Evolutionary conservation across 1,140 invertebrate genomes (phyloP).

Genomic region (Aradophagus sp.): DNA sequence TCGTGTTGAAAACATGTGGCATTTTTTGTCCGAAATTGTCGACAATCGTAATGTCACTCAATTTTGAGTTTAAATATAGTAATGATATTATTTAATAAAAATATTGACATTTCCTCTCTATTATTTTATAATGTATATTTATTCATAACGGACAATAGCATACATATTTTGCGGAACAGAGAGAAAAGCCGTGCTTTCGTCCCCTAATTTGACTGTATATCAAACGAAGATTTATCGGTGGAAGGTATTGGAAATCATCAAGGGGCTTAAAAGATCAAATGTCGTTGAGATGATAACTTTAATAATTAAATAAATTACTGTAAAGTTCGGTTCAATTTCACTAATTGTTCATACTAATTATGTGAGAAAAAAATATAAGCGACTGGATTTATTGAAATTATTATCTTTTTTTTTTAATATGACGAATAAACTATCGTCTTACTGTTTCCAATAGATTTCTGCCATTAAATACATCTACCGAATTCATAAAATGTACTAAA

Average conservation of each 20-base stretch:
- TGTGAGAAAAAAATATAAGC: no score
- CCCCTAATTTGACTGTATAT: constrained; percentile 41
- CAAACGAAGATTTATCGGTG: constrained; percentile 39
- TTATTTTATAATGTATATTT: constrained; percentile 26
- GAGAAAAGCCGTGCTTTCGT: constrained; percentile 51
- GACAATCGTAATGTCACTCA: no score
- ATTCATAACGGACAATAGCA: constrained; percentile 20
- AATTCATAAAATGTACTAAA: neutral
- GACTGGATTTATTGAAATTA: no score
- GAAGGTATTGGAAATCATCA: constrained; percentile 59
- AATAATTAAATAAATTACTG: constrained; percentile 61
- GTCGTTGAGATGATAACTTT: constrained; percentile 61
- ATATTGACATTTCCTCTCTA: no score
- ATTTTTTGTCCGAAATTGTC: no score
- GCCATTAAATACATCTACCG: no score
- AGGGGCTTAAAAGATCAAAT: constrained; percentile 64
- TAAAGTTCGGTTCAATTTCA: constrained; percentile 30
- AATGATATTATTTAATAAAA: no score
- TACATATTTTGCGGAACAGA: constrained; percentile 40
- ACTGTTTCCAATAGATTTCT: no score
- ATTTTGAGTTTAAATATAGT: no score
- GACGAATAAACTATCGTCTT: no score
- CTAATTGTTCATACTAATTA: constrained; percentile 7
- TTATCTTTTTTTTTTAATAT: no score
- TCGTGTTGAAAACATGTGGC: no score